phyloP scores from a whole-genome alignment of 2,888 invertebrate genomes.

The Notodonta ziczac region DNA sequence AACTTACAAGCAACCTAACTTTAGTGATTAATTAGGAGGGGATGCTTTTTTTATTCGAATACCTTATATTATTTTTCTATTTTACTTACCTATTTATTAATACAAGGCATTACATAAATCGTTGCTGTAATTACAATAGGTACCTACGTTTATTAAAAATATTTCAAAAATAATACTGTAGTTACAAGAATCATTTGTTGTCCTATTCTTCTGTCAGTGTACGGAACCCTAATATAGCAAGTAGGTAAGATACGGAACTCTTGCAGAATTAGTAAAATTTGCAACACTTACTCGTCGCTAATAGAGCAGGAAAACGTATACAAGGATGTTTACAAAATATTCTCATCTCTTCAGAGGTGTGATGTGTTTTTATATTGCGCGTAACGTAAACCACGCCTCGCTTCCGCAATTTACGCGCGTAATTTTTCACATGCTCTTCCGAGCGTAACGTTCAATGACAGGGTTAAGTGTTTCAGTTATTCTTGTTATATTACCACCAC shows the following conservation, averaged over 20 bases:
- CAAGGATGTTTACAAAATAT: conserved; percentile 6
- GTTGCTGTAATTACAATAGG: too few species aligned
- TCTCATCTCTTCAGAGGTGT: conserved; percentile 1
- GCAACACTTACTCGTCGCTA: background rate
- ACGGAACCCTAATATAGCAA: too few species aligned
- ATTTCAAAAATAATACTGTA: too few species aligned
- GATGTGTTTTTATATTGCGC: conserved; percentile 5
- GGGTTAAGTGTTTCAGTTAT: background rate
- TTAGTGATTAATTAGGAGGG: too few species aligned
- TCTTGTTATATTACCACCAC: background rate
- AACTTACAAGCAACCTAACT: too few species aligned
- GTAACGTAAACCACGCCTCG: background rate
- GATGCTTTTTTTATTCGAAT: too few species aligned
- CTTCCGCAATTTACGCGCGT: conserved; percentile 5
- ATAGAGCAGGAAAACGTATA: background rate
- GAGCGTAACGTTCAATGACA: conserved; percentile 8
- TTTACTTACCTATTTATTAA: too few species aligned
- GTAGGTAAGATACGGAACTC: background rate
- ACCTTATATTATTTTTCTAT: too few species aligned
- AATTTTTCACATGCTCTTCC: conserved; percentile 4
- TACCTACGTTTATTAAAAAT: too few species aligned
- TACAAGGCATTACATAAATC: too few species aligned
- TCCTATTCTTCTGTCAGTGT: too few species aligned
- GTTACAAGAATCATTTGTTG: too few species aligned
- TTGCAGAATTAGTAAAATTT: background rate